A percentile compares a stretch with the other conserved stretches of the same genome.
Conservation (phyloP, 1,140 invertebrate genomes). For the Rhopalosiphum maidis region DNA sequence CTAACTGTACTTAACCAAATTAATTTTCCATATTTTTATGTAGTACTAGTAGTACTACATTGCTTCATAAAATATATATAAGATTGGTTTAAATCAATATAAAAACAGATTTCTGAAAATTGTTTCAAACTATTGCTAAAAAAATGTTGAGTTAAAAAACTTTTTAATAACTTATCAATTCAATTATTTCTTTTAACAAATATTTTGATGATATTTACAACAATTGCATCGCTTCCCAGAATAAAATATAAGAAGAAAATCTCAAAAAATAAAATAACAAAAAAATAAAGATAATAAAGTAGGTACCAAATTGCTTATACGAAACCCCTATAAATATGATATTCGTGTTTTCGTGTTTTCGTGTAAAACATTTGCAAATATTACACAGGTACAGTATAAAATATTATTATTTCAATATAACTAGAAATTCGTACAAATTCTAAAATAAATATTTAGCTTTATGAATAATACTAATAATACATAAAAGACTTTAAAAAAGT, state of each 20-base stretch:
- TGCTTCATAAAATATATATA: background rate
- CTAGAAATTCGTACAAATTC: background rate
- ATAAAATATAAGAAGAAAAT: background rate
- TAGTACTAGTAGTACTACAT: background rate
- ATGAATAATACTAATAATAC: background rate
- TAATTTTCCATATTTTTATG: slow-evolving; percentile 2
- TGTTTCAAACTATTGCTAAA: background rate
- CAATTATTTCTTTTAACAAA: background rate
- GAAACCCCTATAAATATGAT: background rate
- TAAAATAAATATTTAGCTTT: background rate
- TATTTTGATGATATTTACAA: background rate
- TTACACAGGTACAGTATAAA: background rate
- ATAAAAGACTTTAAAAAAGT: background rate
- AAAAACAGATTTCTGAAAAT: background rate
- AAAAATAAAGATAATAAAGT: background rate
- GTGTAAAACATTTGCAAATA: background rate
- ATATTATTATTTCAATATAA: background rate
- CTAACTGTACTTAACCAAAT: background rate
- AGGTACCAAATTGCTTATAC: background rate
- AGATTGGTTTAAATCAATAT: background rate
- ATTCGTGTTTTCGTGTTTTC: background rate
- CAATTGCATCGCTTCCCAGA: background rate
- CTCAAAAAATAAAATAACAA: background rate
- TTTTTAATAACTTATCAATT: slow-evolving; percentile 16
- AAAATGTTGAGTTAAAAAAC: background rate